Evolutionary conservation across 2,113 vertebrate species (phyloP), one percentile per base, ranked within the genome.

Genomic region (Melanotaenia duboulayi): DNA sequence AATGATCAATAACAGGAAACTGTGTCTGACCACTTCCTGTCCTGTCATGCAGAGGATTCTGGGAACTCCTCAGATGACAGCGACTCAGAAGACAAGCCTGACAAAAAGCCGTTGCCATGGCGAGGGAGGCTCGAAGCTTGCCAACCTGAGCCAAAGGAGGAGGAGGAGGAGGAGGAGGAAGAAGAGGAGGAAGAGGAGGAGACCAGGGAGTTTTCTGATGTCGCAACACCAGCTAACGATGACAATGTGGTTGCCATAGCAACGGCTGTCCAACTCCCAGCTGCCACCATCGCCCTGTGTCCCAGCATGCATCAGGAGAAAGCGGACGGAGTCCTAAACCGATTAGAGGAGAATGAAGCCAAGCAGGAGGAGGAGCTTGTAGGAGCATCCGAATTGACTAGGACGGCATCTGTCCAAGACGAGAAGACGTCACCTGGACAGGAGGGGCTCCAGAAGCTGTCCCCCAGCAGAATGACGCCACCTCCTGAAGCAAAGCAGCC

Each of bases 11-110:
- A 35, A 35, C 32, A 35, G 32, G 32, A 35, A 9, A 9, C 3
- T 7, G 0, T 25, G 9, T 73, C 44, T 57, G n/a, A 80, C 13
- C 22, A 2, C 0, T 1, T 4, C 3, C 28, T 0, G 9, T 64
- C 25, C 58, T 12, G 9, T 64, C 25, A 54, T 12, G 65, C 88
- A 91, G 86, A 91, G 70, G 93, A 92, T 65, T 94, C 93, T 54
- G 91, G 84, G 68, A 93, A 92, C 80, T 92, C 96, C 1, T 97
- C 95, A 32, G 94, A 96, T 19, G 87, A 92, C 79, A 92, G 89
- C 55, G 93, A 93, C 56, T 89, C 90, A 2, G 94, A 93, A 23
- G 93, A 92, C 61, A 87, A 80, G 0, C 83, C 86, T 2, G 89
- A 90, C 89, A 96, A 96, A 83, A 95, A 91, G 78, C 85, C 77